Conservation (phyloP, 2,888 invertebrate genomes). For the Yponomeuta malinellus region DNA sequence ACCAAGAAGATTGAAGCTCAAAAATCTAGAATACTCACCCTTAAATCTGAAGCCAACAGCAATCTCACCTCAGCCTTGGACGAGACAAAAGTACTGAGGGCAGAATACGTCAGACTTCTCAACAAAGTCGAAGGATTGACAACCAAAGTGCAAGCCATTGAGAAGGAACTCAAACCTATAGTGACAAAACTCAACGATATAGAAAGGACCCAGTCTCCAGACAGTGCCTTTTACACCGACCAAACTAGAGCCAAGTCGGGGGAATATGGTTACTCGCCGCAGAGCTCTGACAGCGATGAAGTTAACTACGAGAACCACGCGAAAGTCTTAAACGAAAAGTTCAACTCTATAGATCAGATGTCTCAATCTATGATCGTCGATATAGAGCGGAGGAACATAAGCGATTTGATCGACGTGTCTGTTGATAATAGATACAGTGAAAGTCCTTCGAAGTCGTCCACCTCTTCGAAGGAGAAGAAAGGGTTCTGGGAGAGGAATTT, state of each 20-base stretch:
- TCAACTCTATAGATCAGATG: slow-evolving; percentile 71
- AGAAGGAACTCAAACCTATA: slow-evolving; percentile 77
- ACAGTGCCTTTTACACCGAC: slow-evolving; percentile 73
- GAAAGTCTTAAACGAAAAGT: slow-evolving; percentile 61
- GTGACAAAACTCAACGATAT: slow-evolving; percentile 58
- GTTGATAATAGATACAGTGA: slow-evolving; percentile 39
- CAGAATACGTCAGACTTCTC: slow-evolving; percentile 70
- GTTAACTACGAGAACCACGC: slow-evolving; percentile 60
- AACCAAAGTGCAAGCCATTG: slow-evolving; percentile 78
- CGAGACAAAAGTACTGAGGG: slow-evolving; percentile 81
- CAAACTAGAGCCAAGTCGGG: slow-evolving; percentile 69
- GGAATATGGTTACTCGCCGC: slow-evolving; percentile 67
- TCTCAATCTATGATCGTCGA: slow-evolving; percentile 72
- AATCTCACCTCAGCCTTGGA: slow-evolving; percentile 80
- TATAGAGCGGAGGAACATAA: slow-evolving; percentile 53
- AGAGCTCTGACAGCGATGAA: slow-evolving; percentile 67
- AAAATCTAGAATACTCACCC: slow-evolving; percentile 77
- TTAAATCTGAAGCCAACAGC: slow-evolving; percentile 80
- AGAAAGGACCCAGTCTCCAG: slow-evolving; percentile 63
- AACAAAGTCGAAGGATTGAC: slow-evolving; percentile 80
- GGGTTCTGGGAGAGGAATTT: slow-evolving; percentile 74
- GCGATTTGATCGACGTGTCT: slow-evolving; percentile 31
- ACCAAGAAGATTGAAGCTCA: slow-evolving; percentile 80
- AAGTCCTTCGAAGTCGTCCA: slow-evolving; percentile 61
- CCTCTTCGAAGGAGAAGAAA: slow-evolving; percentile 66